phyloP scores from a whole-genome alignment of 2,888 invertebrate genomes.

The Trachelus iudaicus region DNA sequence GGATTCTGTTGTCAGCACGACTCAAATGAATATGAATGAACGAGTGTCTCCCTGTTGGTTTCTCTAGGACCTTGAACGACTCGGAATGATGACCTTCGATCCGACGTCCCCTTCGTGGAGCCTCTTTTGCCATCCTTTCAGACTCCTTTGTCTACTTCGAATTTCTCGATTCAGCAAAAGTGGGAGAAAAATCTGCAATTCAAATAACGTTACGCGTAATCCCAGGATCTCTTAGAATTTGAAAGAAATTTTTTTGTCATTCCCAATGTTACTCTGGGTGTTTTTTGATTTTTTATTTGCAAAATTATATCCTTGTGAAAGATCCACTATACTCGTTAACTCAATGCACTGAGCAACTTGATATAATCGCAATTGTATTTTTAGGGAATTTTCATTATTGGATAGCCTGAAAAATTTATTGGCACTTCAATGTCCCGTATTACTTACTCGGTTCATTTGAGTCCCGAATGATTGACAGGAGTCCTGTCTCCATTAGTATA shows the following conservation, averaged over 20 bases:
- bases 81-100: background rate
- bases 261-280: background rate
- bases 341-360: too few relatives aligned
- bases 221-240: background rate
- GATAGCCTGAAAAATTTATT: background rate
- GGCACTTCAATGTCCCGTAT: background rate
- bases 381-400: background rate
- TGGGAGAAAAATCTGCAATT: slow-evolving; percentile 39
- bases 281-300: background rate
- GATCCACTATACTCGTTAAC: too few relatives aligned
- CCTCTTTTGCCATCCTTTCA: background rate
- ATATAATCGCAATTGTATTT: background rate
- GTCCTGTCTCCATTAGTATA: background rate
- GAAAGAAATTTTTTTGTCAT: background rate
- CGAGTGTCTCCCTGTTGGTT: background rate
- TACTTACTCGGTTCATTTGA: background rate
- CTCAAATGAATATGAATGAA: background rate
- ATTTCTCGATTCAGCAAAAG: background rate
- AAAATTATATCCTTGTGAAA: too few relatives aligned
- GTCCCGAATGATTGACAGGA: background rate
- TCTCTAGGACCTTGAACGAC: background rate
- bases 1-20: background rate
- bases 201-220: slow-evolving; percentile 21
- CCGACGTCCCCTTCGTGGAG: background rate
- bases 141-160: background rate